Base-by-base conservation (phyloP, 1,140 invertebrate species). In the Rhagoletis zephyria region DNA sequence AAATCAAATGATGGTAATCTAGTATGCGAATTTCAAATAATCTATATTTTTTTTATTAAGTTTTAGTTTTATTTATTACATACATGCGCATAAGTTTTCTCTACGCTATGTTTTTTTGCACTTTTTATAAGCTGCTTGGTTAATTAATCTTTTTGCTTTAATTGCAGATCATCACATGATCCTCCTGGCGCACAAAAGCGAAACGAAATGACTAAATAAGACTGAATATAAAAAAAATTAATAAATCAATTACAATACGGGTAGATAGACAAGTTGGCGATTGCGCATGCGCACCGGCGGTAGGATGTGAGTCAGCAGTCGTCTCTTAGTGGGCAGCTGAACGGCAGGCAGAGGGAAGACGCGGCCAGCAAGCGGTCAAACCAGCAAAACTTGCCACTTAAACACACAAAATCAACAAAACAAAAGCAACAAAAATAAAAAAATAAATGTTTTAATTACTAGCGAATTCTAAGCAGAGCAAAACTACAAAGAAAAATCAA, bases 201-300 rank as follows among this genome's bases (percentile, higher is more conserved):
- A 81, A n/a, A 59, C 48, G 48, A 81, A 56, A 81, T 56, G 48
- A 81, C 48, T 56, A 81, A 19, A 81, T 81, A 81, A 81, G 74
- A 81, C 74, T 81, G 74, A 81, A 81, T 9, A 7, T 51, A 30
- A 81, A n/a, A 74, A 10, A 59, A 81, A 59, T 81, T n/a, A 56
- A 81, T n/a, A n/a, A 40, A 56, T 48, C 74, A n/a, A 81, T 56
- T 67, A 48, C 10, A 48, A 40, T 12, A 42, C 30, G 30, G 40
- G 9, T 67, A 67, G 5, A 74, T 74, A 16, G 67, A 48, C 67
- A 48, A 74, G 67, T 74, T 74, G 67, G 67, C n/a, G 42, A 12
- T 30, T 56, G 45, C 74, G 48, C 74, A 81, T 81, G 74, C 74
- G 48, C 74, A 19, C 74, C 45, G 74, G 12, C 4, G 14, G 4